These are phyloP conservation scores for Drosophila leontia DNA, from an alignment of 1,140 invertebrate species.

Conservation along the genomic window DNA sequence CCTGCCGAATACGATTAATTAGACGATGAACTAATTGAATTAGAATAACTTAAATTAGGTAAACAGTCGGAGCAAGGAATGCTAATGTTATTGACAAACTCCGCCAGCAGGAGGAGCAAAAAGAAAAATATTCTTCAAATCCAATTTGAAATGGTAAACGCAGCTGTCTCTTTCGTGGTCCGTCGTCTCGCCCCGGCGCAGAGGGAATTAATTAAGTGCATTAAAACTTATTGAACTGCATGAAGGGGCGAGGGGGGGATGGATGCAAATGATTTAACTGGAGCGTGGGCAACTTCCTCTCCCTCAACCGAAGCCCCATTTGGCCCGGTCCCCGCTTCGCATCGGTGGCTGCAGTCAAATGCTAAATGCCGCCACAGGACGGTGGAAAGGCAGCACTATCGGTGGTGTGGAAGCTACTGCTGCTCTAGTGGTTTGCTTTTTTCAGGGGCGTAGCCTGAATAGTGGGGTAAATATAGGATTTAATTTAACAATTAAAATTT, in stretches of 20 bases:
- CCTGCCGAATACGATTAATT: slow-evolving; percentile 68
- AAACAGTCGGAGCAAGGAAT: slow-evolving; percentile 62
- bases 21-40: slow-evolving; percentile 78
- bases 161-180: slow-evolving; percentile 14
- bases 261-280: slow-evolving; percentile 75
- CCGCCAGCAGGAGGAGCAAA: slow-evolving; percentile 13
- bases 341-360: slow-evolving; percentile 72
- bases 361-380: slow-evolving; percentile 75
- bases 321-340: slow-evolving; percentile 22
- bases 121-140: slow-evolving; percentile 68
- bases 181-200: slow-evolving; percentile 30
- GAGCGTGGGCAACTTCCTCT: slow-evolving; percentile 40
- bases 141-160: slow-evolving; percentile 73
- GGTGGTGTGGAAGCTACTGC: slow-evolving; percentile 2
- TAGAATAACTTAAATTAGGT: slow-evolving; percentile 83
- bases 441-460: background rate
- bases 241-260: slow-evolving; percentile 41
- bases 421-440: background rate
- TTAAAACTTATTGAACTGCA: slow-evolving; percentile 82
- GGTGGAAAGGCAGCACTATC: slow-evolving; percentile 14
- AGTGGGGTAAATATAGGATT: background rate
- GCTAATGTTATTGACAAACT: slow-evolving; percentile 64
- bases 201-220: slow-evolving; percentile 81
- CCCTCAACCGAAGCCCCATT: background rate
- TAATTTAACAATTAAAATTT: background rate